phyloP scores from a whole-genome alignment of 2,113 vertebrate genomes.

The Bos taurus region DNA sequence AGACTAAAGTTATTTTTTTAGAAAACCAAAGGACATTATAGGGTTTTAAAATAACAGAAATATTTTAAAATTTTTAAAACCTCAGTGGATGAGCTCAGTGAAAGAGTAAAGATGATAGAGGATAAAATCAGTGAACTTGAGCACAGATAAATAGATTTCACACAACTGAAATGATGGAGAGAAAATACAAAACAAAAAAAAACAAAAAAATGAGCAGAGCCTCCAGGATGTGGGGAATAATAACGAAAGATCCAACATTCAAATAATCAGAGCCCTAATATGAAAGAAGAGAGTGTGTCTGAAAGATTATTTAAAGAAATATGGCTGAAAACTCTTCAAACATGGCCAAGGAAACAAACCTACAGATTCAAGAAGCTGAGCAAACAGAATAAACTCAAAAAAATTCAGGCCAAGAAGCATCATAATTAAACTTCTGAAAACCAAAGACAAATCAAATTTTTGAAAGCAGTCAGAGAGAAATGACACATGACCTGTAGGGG shows the following conservation, averaged over 20 bases:
- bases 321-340: background rate
- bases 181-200: background rate
- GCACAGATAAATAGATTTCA: background rate
- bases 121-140: background rate
- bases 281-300: background rate
- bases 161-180: background rate
- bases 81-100: background rate
- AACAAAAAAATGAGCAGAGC: background rate
- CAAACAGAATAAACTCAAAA: background rate
- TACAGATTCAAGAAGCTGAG: background rate
- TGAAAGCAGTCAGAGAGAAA: background rate
- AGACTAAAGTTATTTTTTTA: background rate
- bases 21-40: background rate
- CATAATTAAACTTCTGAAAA: slow-evolving; percentile 11
- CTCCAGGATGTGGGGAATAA: background rate
- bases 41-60: background rate
- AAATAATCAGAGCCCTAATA: background rate
- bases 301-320: background rate
- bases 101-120: background rate
- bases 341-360: background rate
- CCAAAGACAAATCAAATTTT: background rate
- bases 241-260: background rate
- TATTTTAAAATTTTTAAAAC: background rate
- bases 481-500: background rate
- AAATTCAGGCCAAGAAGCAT: background rate